phyloP scores from a whole-genome alignment of 2,797 vertebrate genomes.

The Falco rusticolus region DNA sequence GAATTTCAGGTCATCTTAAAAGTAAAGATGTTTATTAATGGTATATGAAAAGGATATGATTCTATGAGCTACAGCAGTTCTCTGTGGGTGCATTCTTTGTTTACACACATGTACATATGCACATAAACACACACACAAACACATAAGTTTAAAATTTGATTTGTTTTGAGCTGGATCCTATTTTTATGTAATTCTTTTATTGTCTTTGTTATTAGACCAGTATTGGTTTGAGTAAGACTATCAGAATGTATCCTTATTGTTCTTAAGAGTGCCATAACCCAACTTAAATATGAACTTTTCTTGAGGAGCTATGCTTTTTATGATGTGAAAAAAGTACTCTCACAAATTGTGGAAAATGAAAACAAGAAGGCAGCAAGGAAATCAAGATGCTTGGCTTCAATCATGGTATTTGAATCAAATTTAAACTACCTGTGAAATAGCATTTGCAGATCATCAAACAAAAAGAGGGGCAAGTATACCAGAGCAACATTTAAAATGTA shows the following conservation, averaged over 20 bases:
- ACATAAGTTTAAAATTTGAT: not conserved
- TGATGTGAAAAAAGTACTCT: not conserved
- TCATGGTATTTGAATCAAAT: not conserved
- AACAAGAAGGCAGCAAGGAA: not conserved
- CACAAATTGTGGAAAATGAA: not conserved
- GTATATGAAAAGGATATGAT: not conserved
- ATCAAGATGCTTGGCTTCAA: not conserved
- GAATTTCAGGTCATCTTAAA: not conserved
- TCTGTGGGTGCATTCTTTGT: not conserved
- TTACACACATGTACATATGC: not conserved
- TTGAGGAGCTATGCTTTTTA: not conserved
- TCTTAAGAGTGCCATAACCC: not conserved
- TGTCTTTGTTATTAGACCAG: not conserved
- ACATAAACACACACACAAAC: not conserved
- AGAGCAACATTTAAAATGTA: not conserved
- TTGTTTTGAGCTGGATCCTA: not conserved
- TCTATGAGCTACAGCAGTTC: not conserved
- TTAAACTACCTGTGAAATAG: not conserved
- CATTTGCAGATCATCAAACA: not conserved
- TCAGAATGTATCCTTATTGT: not conserved
- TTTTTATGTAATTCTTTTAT: not conserved
- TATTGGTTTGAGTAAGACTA: not conserved
- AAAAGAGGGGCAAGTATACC: not conserved
- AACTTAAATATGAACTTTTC: not conserved
- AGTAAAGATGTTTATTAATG: not conserved